These are phyloP conservation scores for Diplazon laetatorius DNA, from an alignment of 2,888 invertebrate species.

Conservation along the genomic window DNA sequence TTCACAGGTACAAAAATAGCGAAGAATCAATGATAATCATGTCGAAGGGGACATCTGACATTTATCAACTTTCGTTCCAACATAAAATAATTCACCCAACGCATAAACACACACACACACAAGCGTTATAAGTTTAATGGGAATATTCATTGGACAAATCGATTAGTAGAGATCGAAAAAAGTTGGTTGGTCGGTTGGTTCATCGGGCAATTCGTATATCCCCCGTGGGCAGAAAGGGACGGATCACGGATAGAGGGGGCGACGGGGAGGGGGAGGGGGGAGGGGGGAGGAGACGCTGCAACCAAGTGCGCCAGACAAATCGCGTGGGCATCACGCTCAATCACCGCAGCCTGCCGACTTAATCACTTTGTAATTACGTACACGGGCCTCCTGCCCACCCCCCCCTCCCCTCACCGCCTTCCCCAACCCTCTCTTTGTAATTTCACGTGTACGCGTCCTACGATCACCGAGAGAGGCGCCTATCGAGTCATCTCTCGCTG, in stretches of 20 bases:
- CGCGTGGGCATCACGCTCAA: slow-evolving; percentile 57
- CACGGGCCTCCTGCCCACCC: no score
- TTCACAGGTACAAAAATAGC: no score
- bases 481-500: slow-evolving; percentile 58
- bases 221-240: slow-evolving; percentile 8
- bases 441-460: slow-evolving; percentile 57
- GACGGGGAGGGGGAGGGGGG: slow-evolving; percentile 12
- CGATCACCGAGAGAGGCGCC: slow-evolving; percentile 54
- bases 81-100: no score
- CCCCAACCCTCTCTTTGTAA: no score
- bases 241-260: no score
- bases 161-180: slow-evolving; percentile 28
- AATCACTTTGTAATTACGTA: slow-evolving; percentile 65
- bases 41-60: no score
- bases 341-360: slow-evolving; percentile 52
- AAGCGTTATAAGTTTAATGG: not conserved
- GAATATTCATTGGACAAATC: slow-evolving; percentile 28
- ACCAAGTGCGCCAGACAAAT: slow-evolving; percentile 51
- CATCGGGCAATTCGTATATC: slow-evolving; percentile 32
- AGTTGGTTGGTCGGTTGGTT: slow-evolving; percentile 31
- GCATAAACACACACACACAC: slow-evolving; percentile 3
- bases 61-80: no score
- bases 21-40: no score
- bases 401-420: no score
- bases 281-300: slow-evolving; percentile 4